Evolutionary conservation across 2,113 vertebrate species (phyloP).

Genomic region (Notiomystis cincta): DNA sequence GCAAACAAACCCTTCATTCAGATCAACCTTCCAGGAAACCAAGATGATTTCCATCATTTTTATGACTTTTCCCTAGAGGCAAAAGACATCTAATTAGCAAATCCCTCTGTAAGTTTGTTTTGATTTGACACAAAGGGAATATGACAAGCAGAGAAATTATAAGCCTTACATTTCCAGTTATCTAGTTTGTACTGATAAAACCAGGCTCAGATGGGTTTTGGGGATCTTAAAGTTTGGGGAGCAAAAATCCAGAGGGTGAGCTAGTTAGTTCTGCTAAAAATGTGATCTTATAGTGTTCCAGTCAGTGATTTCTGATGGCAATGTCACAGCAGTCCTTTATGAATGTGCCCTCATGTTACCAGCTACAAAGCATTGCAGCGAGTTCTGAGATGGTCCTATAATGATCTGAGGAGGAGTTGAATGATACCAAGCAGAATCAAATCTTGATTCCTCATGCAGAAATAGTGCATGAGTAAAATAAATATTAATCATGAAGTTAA

Average conservation of each 20-base stretch:
- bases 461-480: not conserved
- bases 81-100: conserved; percentile 84
- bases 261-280: conserved; percentile 19
- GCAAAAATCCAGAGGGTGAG: conserved; percentile 5
- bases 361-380: not conserved
- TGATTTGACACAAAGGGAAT: conserved; percentile 72
- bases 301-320: not conserved
- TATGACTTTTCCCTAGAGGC: conserved; percentile 78
- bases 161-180: conserved; percentile 76
- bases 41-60: conserved; percentile 81
- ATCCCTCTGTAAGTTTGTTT: conserved; percentile 74
- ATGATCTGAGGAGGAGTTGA: not conserved
- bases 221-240: conserved; percentile 53
- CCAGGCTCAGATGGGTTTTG: conserved; percentile 30
- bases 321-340: not conserved
- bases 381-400: not conserved
- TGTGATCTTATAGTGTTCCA: not conserved
- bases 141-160: conserved; percentile 80
- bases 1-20: not conserved
- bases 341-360: not conserved
- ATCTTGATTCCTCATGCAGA: not conserved
- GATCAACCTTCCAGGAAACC: conserved; percentile 73
- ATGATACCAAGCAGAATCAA: not conserved
- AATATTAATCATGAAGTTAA: conserved; percentile 22
- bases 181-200: conserved; percentile 72